A percentile compares a stretch with the other conserved stretches of the same genome.
Evolutionary conservation across 2,797 vertebrate genomes (phyloP).

Genomic region (Phoxinus dragarum): DNA sequence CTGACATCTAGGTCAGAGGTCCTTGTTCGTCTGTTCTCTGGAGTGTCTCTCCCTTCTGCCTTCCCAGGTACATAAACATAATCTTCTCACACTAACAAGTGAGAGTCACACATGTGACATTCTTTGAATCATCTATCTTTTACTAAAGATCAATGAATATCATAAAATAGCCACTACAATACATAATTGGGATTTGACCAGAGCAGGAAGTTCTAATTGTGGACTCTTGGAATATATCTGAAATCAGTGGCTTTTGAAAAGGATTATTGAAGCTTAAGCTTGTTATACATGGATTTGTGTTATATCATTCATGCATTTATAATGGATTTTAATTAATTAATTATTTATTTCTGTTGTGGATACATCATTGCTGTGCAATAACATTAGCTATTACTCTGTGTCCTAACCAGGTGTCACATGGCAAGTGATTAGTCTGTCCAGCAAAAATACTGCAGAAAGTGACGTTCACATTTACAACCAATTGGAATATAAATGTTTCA

Average conservation of each 20-base stretch:
- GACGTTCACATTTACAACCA: background rate
- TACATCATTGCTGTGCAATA: background rate
- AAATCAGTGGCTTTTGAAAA: conserved; percentile 18
- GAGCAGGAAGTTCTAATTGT: conserved; percentile 1
- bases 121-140: too few relatives aligned
- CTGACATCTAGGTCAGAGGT: too few relatives aligned
- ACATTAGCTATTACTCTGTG: background rate
- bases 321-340: conserved; percentile 13
- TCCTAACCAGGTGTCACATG: background rate
- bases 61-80: too few relatives aligned
- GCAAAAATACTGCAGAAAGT: background rate
- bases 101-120: too few relatives aligned
- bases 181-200: background rate
- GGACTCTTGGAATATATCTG: background rate
- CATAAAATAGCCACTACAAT: too few relatives aligned
- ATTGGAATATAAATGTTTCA: background rate
- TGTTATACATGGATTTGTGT: conserved; percentile 18
- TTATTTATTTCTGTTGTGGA: background rate
- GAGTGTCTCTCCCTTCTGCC: too few relatives aligned
- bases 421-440: background rate
- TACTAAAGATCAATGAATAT: too few relatives aligned
- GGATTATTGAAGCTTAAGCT: conserved; percentile 20
- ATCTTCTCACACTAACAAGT: too few relatives aligned
- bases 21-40: too few relatives aligned
- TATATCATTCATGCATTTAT: conserved; percentile 13